Percentiles rank a stretch among this genome's conserved stretches.
These are phyloP conservation scores for Hypocryptadius cinnamomeus DNA, from an alignment of 2,113 vertebrate genomes.

Conservation along the genomic window DNA sequence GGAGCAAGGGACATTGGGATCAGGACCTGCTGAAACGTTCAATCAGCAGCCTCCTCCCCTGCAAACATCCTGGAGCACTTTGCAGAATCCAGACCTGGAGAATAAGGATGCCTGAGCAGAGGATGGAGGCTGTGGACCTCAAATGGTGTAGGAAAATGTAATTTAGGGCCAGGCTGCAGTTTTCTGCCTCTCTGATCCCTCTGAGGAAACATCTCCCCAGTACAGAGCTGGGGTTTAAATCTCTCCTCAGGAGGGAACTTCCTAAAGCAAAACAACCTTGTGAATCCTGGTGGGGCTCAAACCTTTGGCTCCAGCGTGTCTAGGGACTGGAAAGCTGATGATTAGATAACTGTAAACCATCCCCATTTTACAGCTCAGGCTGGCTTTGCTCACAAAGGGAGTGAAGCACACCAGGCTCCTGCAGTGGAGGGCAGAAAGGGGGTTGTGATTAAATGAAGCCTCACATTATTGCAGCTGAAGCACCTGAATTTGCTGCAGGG, in stretches of 20 bases:
- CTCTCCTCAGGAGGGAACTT: not conserved
- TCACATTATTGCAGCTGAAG: not conserved
- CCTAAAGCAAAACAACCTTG: not conserved
- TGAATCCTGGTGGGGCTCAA: not conserved
- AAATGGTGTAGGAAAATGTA: not conserved
- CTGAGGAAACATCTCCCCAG: not conserved
- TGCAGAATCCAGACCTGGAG: not conserved
- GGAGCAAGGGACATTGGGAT: not conserved
- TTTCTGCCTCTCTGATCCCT: not conserved
- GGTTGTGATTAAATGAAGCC: not conserved
- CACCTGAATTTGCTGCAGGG: not conserved
- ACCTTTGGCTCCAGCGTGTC: not conserved
- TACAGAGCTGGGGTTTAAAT: not conserved
- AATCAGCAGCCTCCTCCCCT: not conserved
- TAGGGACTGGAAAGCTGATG: constrained; percentile 5
- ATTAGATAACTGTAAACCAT: constrained; percentile 39
- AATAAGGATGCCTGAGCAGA: not conserved
- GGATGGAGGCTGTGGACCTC: not conserved
- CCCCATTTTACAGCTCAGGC: not conserved
- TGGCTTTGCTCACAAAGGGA: constrained; percentile 10
- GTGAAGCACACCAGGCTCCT: not conserved
- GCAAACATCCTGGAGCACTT: rapidly evolving
- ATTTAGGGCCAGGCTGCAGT: not conserved
- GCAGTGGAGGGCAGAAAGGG: not conserved
- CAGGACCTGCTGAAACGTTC: not conserved